Base-by-base conservation (phyloP, 2,888 invertebrate species). In the Polydrusus tereticollis region DNA sequence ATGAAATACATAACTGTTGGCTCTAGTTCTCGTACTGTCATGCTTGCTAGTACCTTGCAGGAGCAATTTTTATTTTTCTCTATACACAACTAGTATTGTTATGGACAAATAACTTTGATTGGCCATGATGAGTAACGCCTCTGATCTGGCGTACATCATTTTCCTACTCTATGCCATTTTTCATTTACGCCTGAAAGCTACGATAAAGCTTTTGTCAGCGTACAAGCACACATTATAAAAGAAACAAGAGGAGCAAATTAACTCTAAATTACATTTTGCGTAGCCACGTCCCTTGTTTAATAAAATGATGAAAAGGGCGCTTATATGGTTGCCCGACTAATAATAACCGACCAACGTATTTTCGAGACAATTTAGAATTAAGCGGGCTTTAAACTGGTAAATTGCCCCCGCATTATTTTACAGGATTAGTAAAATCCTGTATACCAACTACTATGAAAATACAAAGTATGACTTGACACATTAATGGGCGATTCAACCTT, bases 351-450 rank as follows among this genome's bases (percentile, higher is more conserved):
- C 71, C 66, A 70, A 76, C 79, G 78, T 77, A 80, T 83, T 84
- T 83, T 82, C 82, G 77, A 82, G 82, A 83, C 85, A 84, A 84
- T 84, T 78, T 77, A 80, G 83, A 83, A 83, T 84, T 84, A 84
- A 84, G 81, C 79, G 80, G 80, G 80, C 83, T 82, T 84, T 84
- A 80, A 77, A 79, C 80, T 79, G 76, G 79, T 80, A 70, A 70
- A 70, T 64, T 64, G 63, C 55, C 57, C 45, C 20, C 58, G 64
- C 26, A 29, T 23, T 23, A 69, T 59, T 63, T 21, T 50, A 16
- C 21, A 14, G 47, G 58, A 68, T 68, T 68, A 60, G 16, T 41
- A 50, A 59, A 57, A 58, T 14, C 29, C 52, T 67, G 33, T 12
- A 47, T n/a, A 47, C 33, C 47, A 26, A 43, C 20, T 38, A 38